Evolutionary conservation across 2,888 invertebrate species (phyloP).

Genomic region (Deilephila porcellus): DNA sequence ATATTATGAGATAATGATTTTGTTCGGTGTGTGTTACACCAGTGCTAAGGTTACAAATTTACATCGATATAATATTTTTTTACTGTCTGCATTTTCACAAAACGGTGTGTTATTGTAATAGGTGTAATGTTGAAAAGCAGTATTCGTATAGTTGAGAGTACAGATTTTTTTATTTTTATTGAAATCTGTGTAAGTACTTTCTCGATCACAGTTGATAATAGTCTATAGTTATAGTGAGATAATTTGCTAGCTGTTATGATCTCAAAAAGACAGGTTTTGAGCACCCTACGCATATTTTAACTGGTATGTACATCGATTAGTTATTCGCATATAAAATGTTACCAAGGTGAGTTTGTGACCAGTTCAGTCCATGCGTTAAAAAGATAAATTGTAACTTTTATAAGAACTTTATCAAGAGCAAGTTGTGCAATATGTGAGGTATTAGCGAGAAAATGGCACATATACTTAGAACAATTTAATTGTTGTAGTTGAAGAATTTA

Average conservation of each 20-base stretch:
- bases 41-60: constrained; percentile 36
- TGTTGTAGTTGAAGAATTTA: not conserved
- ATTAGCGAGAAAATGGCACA: too few relatives aligned
- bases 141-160: constrained; percentile 25
- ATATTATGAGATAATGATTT: constrained; percentile 9
- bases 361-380: not conserved
- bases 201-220: constrained; percentile 3
- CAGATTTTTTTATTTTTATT: constrained; percentile 14
- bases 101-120: constrained; percentile 21
- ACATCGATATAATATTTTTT: constrained; percentile 45
- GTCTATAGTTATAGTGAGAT: constrained; percentile 29
- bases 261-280: constrained; percentile 32
- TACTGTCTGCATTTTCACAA: constrained; percentile 37
- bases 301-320: not conserved
- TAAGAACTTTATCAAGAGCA: too few relatives aligned
- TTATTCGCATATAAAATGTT: not conserved
- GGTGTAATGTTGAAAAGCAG: constrained; percentile 2
- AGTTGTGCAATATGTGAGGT: too few relatives aligned
- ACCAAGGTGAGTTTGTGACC: not conserved
- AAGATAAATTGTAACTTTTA: not conserved
- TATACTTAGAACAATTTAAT: too few relatives aligned
- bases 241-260: constrained; percentile 30
- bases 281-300: constrained; percentile 11
- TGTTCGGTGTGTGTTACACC: constrained; percentile 34
- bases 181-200: constrained; percentile 17